These are phyloP conservation scores for Eulemur coronatus DNA, from an alignment of 2,797 vertebrate species.

Conservation along the genomic window DNA sequence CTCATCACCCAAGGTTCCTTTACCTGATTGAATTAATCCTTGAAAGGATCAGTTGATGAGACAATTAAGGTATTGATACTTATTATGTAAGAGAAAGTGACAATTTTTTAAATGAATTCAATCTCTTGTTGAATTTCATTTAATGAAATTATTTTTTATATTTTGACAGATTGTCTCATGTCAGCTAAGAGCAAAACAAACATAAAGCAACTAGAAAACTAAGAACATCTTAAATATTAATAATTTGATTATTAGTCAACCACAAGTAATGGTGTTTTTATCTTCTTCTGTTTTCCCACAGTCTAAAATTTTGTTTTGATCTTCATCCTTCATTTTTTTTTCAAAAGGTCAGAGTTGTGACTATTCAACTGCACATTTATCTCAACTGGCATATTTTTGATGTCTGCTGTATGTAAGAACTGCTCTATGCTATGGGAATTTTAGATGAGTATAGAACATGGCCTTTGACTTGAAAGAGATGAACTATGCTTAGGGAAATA, in stretches of 20 bases:
- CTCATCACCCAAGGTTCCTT: neutral
- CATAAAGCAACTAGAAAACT: neutral
- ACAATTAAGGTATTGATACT: neutral
- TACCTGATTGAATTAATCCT: neutral
- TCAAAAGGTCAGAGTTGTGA: neutral
- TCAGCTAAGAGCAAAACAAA: neutral
- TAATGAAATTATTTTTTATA: neutral
- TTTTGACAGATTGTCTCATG: neutral
- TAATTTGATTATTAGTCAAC: neutral
- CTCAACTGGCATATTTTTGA: neutral
- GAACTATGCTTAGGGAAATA: neutral
- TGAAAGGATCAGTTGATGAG: neutral
- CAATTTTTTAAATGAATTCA: constrained; percentile 9
- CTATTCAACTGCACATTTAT: neutral
- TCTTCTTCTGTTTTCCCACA: neutral
- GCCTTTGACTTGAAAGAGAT: neutral
- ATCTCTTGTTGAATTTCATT: neutral
- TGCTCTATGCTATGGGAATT: neutral
- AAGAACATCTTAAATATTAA: constrained; percentile 23
- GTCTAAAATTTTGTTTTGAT: neutral
- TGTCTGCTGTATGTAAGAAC: neutral
- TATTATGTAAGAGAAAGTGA: neutral
- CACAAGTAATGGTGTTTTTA: neutral
- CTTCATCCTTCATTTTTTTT: neutral
- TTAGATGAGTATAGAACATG: neutral